These are phyloP conservation scores for Paratrypauchen microcephalus DNA, from an alignment of 2,797 vertebrate genomes.

Conservation along the genomic window DNA sequence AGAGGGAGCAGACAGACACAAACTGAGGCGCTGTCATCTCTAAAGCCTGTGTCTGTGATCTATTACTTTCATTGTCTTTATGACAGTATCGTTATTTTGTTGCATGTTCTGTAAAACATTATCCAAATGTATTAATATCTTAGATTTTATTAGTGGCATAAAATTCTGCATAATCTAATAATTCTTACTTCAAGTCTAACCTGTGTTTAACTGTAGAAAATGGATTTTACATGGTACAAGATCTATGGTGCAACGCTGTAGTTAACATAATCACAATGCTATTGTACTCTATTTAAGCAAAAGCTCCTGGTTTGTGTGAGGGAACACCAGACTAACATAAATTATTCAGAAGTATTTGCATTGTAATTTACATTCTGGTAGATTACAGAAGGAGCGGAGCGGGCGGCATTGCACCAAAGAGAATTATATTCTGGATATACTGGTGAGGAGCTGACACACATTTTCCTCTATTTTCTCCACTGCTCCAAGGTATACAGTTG, in stretches of 20 bases:
- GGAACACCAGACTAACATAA: slow-evolving; percentile 63
- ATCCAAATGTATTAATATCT: not conserved
- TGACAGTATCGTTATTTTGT: slow-evolving; percentile 2
- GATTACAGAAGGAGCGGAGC: slow-evolving; percentile 71
- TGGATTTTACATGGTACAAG: slow-evolving; percentile 31
- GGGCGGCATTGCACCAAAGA: slow-evolving; percentile 70
- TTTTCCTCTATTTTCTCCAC: slow-evolving; percentile 68
- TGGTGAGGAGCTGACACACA: slow-evolving; percentile 67
- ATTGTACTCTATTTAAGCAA: slow-evolving; percentile 65
- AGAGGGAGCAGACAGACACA: slow-evolving; percentile 47
- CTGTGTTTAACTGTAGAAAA: slow-evolving; percentile 6
- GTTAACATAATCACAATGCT: slow-evolving; percentile 52
- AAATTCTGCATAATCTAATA: not conserved
- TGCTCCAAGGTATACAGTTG: slow-evolving; percentile 71
- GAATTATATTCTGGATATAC: slow-evolving; percentile 65
- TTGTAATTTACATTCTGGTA: slow-evolving; percentile 76
- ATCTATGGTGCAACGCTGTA: slow-evolving; percentile 28
- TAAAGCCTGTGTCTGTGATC: slow-evolving; percentile 36
- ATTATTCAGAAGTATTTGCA: slow-evolving; percentile 76
- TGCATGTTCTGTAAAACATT: not conserved
- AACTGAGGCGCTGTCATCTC: slow-evolving; percentile 22
- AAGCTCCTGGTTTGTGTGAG: slow-evolving; percentile 54
- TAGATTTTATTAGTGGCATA: not conserved
- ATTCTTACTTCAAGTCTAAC: not conserved
- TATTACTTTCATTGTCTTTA: not conserved